A percentile compares a stretch with the other conserved stretches of the same genome.
phyloP scores from a whole-genome alignment of 2,888 invertebrate species.

The Plusia festucae region DNA sequence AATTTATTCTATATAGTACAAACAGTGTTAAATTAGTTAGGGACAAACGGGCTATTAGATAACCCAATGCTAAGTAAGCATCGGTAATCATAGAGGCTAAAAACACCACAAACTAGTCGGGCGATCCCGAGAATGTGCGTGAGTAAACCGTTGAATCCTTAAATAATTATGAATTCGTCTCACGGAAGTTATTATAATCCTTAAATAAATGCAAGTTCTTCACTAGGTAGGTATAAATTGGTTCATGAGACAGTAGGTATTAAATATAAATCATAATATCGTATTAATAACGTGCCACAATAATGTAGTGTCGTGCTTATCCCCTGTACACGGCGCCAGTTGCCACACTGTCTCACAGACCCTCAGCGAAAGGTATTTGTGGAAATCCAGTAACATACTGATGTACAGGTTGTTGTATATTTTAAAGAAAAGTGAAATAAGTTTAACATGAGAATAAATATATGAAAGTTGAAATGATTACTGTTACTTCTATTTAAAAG shows the following conservation, averaged over 20 bases:
- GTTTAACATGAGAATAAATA: background rate
- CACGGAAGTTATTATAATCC: too few relatives aligned
- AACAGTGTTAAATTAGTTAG: too few relatives aligned
- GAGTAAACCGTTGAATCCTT: too few relatives aligned
- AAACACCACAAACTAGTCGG: too few relatives aligned
- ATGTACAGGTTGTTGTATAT: slow-evolving; percentile 63
- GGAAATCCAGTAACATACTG: slow-evolving; percentile 71
- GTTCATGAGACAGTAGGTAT: background rate
- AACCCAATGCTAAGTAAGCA: too few relatives aligned
- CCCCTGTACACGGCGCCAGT: slow-evolving; percentile 66
- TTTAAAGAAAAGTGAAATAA: background rate
- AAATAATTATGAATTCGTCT: too few relatives aligned
- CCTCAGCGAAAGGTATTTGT: slow-evolving; percentile 77
- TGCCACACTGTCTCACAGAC: slow-evolving; percentile 77
- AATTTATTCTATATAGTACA: too few relatives aligned
- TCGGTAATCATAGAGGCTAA: too few relatives aligned
- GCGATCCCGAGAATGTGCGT: too few relatives aligned
- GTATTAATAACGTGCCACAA: slow-evolving; percentile 12
- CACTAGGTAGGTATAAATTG: background rate
- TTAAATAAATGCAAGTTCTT: too few relatives aligned
- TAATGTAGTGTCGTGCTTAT: slow-evolving; percentile 17
- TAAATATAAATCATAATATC: slow-evolving; percentile 2
- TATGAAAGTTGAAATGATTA: too few relatives aligned
- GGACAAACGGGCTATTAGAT: too few relatives aligned
- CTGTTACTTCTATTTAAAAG: background rate